A percentile compares a stretch with the other conserved stretches of the same genome.
Evolutionary conservation across 2,888 invertebrate genomes (phyloP).

Genomic region (Lutraria lutraria): DNA sequence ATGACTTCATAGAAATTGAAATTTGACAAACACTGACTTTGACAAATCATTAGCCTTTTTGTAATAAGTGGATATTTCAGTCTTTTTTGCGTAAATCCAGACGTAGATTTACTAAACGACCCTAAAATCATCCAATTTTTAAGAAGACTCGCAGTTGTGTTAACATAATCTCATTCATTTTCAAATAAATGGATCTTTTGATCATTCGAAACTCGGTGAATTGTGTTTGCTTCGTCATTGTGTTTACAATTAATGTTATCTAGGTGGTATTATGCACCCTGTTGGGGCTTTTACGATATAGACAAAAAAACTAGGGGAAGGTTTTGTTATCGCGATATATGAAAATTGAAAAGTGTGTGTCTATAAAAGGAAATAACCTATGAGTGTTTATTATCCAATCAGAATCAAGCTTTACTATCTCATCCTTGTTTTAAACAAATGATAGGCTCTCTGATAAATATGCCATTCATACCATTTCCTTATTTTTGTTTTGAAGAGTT

Average conservation of each 20-base stretch:
- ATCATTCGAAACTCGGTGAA: too few relatives aligned
- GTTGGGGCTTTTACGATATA: not conserved
- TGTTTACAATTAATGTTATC: not conserved
- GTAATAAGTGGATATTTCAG: too few relatives aligned
- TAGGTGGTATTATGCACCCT: not conserved
- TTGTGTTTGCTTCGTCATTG: not conserved
- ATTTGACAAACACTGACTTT: too few relatives aligned
- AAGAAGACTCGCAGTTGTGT: too few relatives aligned
- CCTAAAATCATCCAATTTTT: too few relatives aligned
- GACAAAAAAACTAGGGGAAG: not conserved
- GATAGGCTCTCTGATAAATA: not conserved
- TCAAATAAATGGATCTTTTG: too few relatives aligned
- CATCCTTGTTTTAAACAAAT: not conserved
- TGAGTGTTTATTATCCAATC: not conserved
- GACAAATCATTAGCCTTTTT: too few relatives aligned
- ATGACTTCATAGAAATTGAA: too few relatives aligned
- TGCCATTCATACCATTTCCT: not conserved
- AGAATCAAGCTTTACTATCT: not conserved
- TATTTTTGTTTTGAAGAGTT: not conserved
- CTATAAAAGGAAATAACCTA: conserved; percentile 4
- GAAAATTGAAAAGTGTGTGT: not conserved
- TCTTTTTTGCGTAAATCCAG: too few relatives aligned
- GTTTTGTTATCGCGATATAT: not conserved
- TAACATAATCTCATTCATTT: too few relatives aligned
- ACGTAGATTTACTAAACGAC: too few relatives aligned